phyloP scores from a whole-genome alignment of 2,888 invertebrate genomes.

The Hylaea fasciaria region DNA sequence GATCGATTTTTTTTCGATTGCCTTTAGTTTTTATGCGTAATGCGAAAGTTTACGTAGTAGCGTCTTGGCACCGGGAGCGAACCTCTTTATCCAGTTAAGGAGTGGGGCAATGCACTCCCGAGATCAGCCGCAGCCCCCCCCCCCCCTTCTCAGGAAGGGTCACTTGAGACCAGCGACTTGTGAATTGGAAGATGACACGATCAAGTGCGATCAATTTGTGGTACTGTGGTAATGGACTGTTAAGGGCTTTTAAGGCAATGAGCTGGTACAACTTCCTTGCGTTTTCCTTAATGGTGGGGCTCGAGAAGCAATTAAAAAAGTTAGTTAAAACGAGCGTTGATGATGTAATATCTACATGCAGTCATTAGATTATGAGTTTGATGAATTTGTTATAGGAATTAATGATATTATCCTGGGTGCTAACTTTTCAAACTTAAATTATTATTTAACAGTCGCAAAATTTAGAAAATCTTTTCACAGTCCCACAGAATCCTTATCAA shows the following conservation, averaged over 20 bases:
- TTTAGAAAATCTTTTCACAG: background rate
- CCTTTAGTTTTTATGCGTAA: too few relatives aligned
- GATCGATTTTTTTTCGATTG: too few relatives aligned
- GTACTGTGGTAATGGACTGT: too few relatives aligned
- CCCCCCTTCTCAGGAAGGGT: constrained; percentile 33
- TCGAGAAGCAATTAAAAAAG: too few relatives aligned
- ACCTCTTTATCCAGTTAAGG: constrained; percentile 62
- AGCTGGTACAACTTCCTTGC: too few relatives aligned
- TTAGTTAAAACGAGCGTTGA: too few relatives aligned
- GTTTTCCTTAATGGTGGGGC: too few relatives aligned
- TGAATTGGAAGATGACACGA: constrained; percentile 14
- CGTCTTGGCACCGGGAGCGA: constrained; percentile 37
- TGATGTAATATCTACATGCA: too few relatives aligned
- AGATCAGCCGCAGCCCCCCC: background rate
- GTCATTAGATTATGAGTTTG: too few relatives aligned
- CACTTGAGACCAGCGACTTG: constrained; percentile 21
- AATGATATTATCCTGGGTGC: background rate
- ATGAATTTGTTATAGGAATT: too few relatives aligned
- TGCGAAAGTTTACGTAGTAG: constrained; percentile 9
- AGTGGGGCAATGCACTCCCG: constrained; percentile 45
- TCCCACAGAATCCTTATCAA: constrained; percentile 12
- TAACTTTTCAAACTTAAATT: background rate
- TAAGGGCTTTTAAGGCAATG: too few relatives aligned
- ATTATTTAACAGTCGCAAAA: background rate
- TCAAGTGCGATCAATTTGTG: background rate